phyloP scores from a whole-genome alignment of 2,113 vertebrate genomes.

The Coracopsis vasa region DNA sequence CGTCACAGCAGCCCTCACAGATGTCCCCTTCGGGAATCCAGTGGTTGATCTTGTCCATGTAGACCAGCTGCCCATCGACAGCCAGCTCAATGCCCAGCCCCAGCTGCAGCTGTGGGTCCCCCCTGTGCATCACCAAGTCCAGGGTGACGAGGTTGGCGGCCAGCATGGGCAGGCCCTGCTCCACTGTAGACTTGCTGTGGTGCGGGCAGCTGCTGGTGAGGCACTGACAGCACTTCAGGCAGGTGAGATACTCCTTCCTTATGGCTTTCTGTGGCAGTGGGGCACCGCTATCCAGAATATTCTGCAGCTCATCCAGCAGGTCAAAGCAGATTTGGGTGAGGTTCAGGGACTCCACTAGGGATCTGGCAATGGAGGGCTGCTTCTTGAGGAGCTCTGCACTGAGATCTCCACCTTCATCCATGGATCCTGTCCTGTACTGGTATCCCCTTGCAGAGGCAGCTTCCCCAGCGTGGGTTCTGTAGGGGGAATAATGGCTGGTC shows the following conservation, averaged over 20 bases:
- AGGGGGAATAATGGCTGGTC: neutral
- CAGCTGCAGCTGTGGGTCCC: neutral
- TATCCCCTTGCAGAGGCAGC: neutral
- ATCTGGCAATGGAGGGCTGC: neutral
- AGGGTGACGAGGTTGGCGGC: neutral
- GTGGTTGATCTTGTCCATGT: neutral
- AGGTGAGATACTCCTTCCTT: neutral
- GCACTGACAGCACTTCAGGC: neutral
- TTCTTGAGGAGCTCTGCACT: neutral
- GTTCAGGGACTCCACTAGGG: neutral
- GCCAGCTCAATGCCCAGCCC: neutral
- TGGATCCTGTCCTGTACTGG: neutral
- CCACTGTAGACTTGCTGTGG: neutral
- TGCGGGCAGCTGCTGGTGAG: neutral
- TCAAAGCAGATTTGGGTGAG: neutral
- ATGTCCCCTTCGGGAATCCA: neutral
- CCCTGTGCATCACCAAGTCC: neutral
- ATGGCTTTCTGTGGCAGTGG: fast-evolving
- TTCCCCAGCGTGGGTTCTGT: neutral
- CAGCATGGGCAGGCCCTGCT: neutral
- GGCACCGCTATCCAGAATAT: fast-evolving
- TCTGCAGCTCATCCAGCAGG: neutral
- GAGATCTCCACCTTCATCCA: neutral
- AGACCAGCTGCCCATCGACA: neutral
- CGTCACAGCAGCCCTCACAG: neutral